A percentile compares a stretch with the other conserved stretches of the same genome.
Evolutionary conservation across 2,113 vertebrate genomes (phyloP).

Genomic region (Colossoma macropomum): DNA sequence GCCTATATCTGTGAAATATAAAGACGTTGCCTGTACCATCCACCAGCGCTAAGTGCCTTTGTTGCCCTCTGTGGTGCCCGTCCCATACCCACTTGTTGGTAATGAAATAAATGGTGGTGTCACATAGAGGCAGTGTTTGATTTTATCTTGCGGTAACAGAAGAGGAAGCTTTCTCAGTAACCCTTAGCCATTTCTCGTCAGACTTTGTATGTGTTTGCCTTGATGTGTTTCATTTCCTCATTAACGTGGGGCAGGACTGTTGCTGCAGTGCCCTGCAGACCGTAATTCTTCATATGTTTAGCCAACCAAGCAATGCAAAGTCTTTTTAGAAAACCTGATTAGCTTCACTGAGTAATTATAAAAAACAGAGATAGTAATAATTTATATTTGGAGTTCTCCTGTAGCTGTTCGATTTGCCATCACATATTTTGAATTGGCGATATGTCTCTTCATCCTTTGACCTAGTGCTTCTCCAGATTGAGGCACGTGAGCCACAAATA

Average conservation of each 20-base stretch:
- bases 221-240: constrained; percentile 50
- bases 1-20: neutral
- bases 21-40: neutral
- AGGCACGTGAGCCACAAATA: neutral
- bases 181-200: constrained; percentile 52
- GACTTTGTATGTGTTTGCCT: neutral
- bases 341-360: neutral
- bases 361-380: neutral
- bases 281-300: neutral
- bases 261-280: neutral
- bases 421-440: neutral
- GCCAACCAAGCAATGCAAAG: constrained; percentile 21
- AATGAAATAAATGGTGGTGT: neutral
- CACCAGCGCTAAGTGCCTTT: neutral
- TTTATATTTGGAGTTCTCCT: neutral
- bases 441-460: neutral
- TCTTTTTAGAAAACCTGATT: constrained; percentile 29
- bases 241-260: neutral
- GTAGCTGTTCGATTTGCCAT: neutral
- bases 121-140: constrained; percentile 5
- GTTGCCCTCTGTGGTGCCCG: neutral
- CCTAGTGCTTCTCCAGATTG: neutral
- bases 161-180: constrained; percentile 41
- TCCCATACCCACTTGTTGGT: neutral
- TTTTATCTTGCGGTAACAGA: constrained; percentile 5